These are phyloP conservation scores for Rhogogaster chlorosoma DNA, from an alignment of 2,888 invertebrate genomes.

Conservation along the genomic window DNA sequence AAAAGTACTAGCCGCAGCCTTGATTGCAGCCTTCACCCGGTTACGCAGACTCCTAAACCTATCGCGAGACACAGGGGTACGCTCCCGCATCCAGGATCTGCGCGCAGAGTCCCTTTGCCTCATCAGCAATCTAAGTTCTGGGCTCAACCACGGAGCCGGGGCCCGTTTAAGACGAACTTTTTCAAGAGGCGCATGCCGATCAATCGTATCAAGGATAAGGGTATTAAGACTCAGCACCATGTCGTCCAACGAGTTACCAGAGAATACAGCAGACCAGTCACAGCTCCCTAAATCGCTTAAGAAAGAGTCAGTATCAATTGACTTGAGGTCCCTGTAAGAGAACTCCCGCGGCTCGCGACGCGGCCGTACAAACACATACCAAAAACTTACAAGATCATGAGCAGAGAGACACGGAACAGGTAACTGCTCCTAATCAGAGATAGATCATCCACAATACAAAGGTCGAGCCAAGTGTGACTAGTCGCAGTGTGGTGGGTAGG, in stretches of 20 bases:
- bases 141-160: background rate
- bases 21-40: background rate
- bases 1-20: background rate
- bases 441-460: slow-evolving; percentile 30
- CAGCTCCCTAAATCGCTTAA: background rate
- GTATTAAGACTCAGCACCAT: background rate
- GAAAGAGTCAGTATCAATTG: background rate
- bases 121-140: background rate
- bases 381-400: background rate
- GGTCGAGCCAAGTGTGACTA: slow-evolving; percentile 47
- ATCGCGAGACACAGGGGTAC: background rate
- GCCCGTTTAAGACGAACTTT: background rate
- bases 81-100: background rate
- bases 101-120: background rate
- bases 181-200: background rate
- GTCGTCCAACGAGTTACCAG: background rate
- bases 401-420: background rate
- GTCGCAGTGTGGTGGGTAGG: slow-evolving; percentile 44
- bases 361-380: background rate
- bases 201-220: background rate
- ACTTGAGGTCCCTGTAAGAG: background rate
- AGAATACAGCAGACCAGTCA: background rate
- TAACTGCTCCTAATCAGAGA: background rate
- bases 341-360: background rate
- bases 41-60: background rate